A percentile compares a stretch with the other conserved stretches of the same genome.
phyloP scores from a whole-genome alignment of 2,888 invertebrate species.

The Agrochola circellaris region DNA sequence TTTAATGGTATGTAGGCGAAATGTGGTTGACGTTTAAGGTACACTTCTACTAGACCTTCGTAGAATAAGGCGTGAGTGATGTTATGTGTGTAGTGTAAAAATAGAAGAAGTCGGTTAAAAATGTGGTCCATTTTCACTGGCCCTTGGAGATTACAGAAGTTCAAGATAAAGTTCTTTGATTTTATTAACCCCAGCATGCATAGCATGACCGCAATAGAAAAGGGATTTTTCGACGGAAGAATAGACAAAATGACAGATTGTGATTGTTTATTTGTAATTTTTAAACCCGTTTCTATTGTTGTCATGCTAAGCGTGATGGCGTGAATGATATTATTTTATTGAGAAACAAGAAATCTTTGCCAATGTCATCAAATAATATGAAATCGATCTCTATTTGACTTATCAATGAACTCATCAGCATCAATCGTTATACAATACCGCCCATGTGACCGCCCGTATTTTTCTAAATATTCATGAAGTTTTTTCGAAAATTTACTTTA shows the following conservation, averaged over 20 bases:
- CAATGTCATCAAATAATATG: background rate
- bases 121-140: background rate
- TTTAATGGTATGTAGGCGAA: background rate
- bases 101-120: background rate
- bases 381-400: slow-evolving; percentile 25
- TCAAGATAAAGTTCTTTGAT: background rate
- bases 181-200: background rate
- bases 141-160: background rate
- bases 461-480: too few species aligned
- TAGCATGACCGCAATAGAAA: too few species aligned
- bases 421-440: background rate
- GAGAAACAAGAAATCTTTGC: background rate
- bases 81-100: background rate
- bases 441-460: too few species aligned
- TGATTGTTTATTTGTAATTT: too few species aligned
- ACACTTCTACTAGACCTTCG: background rate
- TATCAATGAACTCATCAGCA: slow-evolving; percentile 19
- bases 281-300: too few species aligned
- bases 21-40: background rate
- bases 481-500: too few species aligned
- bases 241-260: too few species aligned
- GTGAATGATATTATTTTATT: background rate
- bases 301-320: too few species aligned
- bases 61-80: background rate
- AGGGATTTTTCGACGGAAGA: too few species aligned